Conservation (phyloP, 2,113 vertebrate genomes). For the Dendropsophus ebraccatus region DNA sequence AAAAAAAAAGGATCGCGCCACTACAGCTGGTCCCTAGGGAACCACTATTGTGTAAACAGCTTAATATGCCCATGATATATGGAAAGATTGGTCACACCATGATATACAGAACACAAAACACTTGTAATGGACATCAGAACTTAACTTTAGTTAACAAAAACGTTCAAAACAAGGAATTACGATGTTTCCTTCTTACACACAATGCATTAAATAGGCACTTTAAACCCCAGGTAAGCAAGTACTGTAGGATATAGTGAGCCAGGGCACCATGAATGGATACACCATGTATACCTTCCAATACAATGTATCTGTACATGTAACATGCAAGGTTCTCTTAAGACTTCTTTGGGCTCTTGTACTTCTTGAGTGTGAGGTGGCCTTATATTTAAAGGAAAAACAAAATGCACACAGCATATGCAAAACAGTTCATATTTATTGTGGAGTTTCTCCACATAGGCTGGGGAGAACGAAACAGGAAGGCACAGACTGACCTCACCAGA, state of each 20-base stretch:
- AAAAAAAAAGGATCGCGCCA: neutral
- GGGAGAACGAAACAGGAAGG: constrained; percentile 41
- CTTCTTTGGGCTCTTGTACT: constrained; percentile 12
- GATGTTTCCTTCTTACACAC: neutral
- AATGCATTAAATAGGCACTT: constrained; percentile 25
- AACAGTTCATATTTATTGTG: constrained; percentile 56
- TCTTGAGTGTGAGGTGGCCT: neutral
- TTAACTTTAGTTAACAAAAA: neutral
- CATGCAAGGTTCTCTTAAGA: neutral
- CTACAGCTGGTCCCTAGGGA: neutral
- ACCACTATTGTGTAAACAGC: neutral
- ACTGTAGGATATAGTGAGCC: neutral
- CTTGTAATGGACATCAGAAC: neutral
- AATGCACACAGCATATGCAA: constrained; percentile 30
- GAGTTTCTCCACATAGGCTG: constrained; percentile 42
- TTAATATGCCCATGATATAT: neutral
- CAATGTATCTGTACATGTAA: neutral
- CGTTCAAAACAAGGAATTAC: neutral
- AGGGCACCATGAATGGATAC: neutral
- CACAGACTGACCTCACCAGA: constrained; percentile 44
- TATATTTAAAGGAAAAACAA: neutral
- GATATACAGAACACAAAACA: neutral
- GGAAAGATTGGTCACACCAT: neutral
- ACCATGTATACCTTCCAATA: neutral
- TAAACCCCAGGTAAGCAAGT: neutral